Evolutionary conservation across 2,888 invertebrate genomes (phyloP).

Genomic region (Conops quadrifasciatus): DNA sequence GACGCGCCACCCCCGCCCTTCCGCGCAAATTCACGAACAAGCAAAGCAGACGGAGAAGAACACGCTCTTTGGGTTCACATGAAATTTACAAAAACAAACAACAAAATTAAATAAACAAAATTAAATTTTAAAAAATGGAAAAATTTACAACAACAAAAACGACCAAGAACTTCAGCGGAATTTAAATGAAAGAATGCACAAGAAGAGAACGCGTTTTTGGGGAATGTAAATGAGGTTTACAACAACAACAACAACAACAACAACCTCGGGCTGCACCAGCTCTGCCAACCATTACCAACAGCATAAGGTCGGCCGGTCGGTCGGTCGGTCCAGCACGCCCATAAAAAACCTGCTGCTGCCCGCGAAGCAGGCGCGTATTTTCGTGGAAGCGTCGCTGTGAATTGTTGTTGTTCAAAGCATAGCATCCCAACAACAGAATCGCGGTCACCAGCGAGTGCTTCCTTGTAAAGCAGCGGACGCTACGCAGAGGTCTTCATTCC

Average conservation of each 20-base stretch:
- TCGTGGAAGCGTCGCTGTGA: too few relatives aligned
- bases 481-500: conserved; percentile 16
- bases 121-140: conserved; percentile 9
- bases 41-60: conserved; percentile 12
- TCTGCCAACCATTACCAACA: too few relatives aligned
- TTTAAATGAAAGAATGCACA: not conserved
- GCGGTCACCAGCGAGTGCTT: not conserved
- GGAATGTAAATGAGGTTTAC: not conserved
- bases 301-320: too few relatives aligned
- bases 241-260: not conserved
- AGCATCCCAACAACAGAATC: not conserved
- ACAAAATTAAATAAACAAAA: conserved; percentile 16
- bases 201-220: not conserved
- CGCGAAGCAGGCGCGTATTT: too few relatives aligned
- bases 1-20: conserved; percentile 10
- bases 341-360: not conserved
- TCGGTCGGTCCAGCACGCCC: too few relatives aligned
- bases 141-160: not conserved
- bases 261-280: too few relatives aligned
- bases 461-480: not conserved
- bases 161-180: not conserved
- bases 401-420: not conserved
- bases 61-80: not conserved
- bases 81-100: not conserved
- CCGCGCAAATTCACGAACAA: conserved; percentile 30